These are phyloP conservation scores for Picathartes gymnocephalus DNA, from an alignment of 2,113 vertebrate genomes.

Conservation along the genomic window DNA sequence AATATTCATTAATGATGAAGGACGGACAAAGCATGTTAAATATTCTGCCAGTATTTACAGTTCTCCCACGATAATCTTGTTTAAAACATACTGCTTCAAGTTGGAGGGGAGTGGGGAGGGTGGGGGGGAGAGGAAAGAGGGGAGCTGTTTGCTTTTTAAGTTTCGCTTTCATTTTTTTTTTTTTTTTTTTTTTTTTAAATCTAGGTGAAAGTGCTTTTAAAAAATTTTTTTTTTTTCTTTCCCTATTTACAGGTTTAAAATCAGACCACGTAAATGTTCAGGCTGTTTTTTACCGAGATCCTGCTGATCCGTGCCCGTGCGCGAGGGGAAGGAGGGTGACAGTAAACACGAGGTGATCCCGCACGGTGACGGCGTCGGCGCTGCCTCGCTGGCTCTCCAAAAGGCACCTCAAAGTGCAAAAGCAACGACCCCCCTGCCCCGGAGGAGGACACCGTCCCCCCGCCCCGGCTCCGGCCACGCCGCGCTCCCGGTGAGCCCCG, in stretches of 20 bases:
- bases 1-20: constrained; percentile 49
- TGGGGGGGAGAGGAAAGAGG: not conserved
- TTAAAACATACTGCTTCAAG: constrained; percentile 83
- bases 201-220: constrained; percentile 99
- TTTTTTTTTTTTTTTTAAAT: constrained; percentile 75
- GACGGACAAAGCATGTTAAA: constrained; percentile 81
- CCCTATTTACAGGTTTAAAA: constrained; percentile 98
- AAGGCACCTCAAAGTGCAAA: constrained; percentile 77
- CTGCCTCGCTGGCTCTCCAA: constrained; percentile 52
- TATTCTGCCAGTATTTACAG: constrained; percentile 83
- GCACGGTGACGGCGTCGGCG: constrained; percentile 35
- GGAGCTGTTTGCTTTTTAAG: constrained; percentile 34
- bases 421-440: not conserved
- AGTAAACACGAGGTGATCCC: constrained; percentile 48
- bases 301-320: constrained; percentile 54
- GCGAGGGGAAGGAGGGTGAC: constrained; percentile 10
- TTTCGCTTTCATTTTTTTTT: constrained; percentile 50
- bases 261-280: constrained; percentile 70
- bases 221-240: constrained; percentile 91
- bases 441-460: not conserved
- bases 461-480: not conserved
- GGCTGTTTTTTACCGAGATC: constrained; percentile 58
- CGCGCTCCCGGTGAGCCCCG: not conserved
- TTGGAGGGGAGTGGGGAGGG: constrained; percentile 55
- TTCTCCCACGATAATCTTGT: constrained; percentile 82